phyloP scores from a whole-genome alignment of 2,888 invertebrate species.

The Eumacrocentrus americanus region DNA sequence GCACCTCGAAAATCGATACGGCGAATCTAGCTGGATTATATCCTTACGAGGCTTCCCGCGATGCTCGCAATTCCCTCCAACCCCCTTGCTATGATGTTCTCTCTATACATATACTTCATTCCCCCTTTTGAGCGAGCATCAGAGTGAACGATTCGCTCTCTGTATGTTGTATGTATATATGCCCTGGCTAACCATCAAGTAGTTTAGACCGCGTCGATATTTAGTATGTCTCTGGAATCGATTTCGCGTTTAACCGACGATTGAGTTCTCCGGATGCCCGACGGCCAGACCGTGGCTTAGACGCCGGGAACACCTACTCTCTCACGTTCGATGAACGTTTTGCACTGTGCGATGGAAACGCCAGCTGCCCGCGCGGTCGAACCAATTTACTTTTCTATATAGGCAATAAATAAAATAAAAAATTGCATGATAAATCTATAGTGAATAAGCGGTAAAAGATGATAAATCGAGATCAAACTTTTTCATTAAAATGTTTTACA shows the following conservation, averaged over 20 bases:
- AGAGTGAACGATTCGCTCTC: not conserved
- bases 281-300: not conserved
- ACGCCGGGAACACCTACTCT: not conserved
- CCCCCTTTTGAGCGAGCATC: not conserved
- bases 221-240: slow-evolving; percentile 29
- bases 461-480: too few relatives aligned
- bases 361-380: slow-evolving; percentile 26
- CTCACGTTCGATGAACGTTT: not conserved
- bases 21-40: slow-evolving; percentile 60
- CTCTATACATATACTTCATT: too few relatives aligned
- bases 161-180: too few relatives aligned
- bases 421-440: too few relatives aligned
- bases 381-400: too few relatives aligned
- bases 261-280: slow-evolving; percentile 26
- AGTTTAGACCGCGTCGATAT: slow-evolving; percentile 34
- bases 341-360: not conserved
- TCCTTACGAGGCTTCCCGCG: slow-evolving; percentile 59
- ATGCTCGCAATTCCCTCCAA: slow-evolving; percentile 52
- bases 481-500: too few relatives aligned
- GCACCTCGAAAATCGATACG: slow-evolving; percentile 59
- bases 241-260: slow-evolving; percentile 33
- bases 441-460: too few relatives aligned
- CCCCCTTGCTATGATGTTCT: slow-evolving; percentile 26
- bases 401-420: too few relatives aligned
- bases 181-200: slow-evolving; percentile 9